Base-by-base conservation (phyloP, 2,113 vertebrate genomes). In the Eleginops maclovinus region DNA sequence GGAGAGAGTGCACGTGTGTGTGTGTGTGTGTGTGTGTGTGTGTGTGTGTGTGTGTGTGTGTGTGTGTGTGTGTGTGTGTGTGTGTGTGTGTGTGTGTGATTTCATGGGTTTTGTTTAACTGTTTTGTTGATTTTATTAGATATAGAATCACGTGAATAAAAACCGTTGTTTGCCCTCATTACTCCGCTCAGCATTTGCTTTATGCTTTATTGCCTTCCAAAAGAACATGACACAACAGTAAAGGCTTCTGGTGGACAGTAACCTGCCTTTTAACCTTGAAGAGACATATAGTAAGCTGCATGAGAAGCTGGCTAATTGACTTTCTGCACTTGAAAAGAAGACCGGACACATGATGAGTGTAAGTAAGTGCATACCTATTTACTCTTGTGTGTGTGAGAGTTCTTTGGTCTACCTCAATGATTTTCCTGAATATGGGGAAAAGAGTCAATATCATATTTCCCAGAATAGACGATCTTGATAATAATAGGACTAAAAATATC, bases 201-300 rank as follows among this genome's bases (percentile, higher is more conserved):
- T 17, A 31, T 50, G 7, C 24, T n/a, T 63, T 4, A 47, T 28
- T 56, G 2, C 6, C 3, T 36, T 78, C n/a, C 54, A 24, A 26
- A 51, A 49, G n/a, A 31, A 81, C 50, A 46, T n/a, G 0, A 43
- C 21, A 71, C 40, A 43, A 24, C 9, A 76, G 16, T 51, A 26
- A 7, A 19, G 46, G 60, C 61, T 4, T 53, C 50, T 62, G 4
- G 19, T 0, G 12, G 62, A 55, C 55, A 46, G 51, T 73, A 56
- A 62, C 3, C 14, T 46, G 40, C 53, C 22, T n/a, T 79, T 85
- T 83, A 84, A 87, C 72, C 74, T 88, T 81, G 58, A 58, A 54
- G 19, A 67, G 24, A 60, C 53, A 21, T 10, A 31, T 21, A 58
- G 12, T 53, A 43, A 44, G 61, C 11, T 75, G 31, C 76, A 54